Base-by-base conservation (phyloP, 1,140 invertebrate genomes). In the Drosophila tropicalis region DNA sequence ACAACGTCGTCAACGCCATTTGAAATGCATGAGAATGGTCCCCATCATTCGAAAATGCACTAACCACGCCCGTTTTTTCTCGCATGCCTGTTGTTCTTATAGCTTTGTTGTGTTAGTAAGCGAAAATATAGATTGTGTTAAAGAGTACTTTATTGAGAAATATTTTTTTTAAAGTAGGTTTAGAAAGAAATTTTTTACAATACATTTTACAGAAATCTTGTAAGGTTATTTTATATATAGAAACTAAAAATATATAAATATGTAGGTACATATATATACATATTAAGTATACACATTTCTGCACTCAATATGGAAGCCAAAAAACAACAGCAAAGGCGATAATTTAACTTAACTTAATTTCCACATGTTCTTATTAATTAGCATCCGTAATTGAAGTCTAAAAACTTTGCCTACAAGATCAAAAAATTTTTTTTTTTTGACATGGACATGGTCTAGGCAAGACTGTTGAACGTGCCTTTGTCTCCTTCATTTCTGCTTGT, bases 371-470 rank as follows among this genome's bases (percentile, higher is more conserved):
- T 81, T 81, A 89, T 91, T 90, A 90, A 90, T 90, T 90, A 90
- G 89, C 84, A 90, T 81, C 58, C 79, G 89, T 90, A 90, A 90
- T 90, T 90, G 89, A 90, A 91, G 89, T 85, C 74, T 70, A 81
- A 91, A 90, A 91, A 71, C 74, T 87, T 72, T 76, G 73, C 69
- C 89, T 76, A 79, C 84, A 66, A 85, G 72, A 75, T 86, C 81
- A 61, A 56, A 77, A 61, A 56, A 77, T 74, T 76, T 64, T 58
- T 44, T 57, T 4, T 60, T 34, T 12, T 32, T 32, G n/a, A 47
- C 75, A 39, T 69, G 25, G 54, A 39, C 44, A 22, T 51, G 62
- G 29, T 22, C 65, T 32, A 70, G 56, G 36, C 67, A 55, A 17
- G 58, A 60, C 67, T 63, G 17, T 62, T 62, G 79, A 55, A 87